phyloP scores from a whole-genome alignment of 2,888 invertebrate species.

The Pachymerium ferrugineum region DNA sequence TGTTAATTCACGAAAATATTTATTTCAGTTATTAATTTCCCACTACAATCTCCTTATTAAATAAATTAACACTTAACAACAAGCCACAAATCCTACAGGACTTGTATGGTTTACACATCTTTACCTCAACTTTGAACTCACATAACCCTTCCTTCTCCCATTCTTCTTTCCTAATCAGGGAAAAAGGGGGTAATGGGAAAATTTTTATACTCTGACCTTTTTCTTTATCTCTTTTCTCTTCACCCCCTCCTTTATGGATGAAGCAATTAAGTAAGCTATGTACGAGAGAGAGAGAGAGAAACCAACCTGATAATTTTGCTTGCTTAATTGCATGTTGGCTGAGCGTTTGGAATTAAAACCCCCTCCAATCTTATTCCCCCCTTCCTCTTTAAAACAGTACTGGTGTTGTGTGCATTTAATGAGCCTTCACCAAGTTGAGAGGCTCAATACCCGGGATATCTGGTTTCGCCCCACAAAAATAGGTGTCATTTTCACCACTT shows the following conservation, averaged over 20 bases:
- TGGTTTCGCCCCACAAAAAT: not conserved
- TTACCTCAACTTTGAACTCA: not conserved
- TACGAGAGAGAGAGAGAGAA: not conserved
- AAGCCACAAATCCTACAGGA: not conserved
- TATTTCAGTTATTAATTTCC: too few relatives aligned
- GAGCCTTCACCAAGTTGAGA: not conserved
- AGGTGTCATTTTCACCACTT: slow-evolving; percentile 6
- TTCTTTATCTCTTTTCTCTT: not conserved
- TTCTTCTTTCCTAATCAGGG: too few relatives aligned
- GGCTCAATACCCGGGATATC: slow-evolving; percentile 1
- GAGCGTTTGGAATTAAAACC: slow-evolving; percentile 3
- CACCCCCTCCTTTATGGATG: not conserved
- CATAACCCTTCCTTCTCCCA: not conserved
- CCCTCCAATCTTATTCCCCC: slow-evolving; percentile 15
- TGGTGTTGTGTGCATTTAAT: slow-evolving; percentile 1
- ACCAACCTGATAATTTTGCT: slow-evolving; percentile 23
- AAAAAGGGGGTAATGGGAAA: not conserved
- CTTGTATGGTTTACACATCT: not conserved
- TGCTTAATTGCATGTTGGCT: slow-evolving; percentile 16
- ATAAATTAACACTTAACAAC: slow-evolving; percentile 11
- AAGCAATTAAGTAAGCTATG: slow-evolving; percentile 6
- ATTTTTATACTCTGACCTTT: not conserved
- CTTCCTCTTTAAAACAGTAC: not conserved
- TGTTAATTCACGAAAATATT: too few relatives aligned
- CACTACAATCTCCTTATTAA: slow-evolving; percentile 5